Evolutionary conservation across 2,797 vertebrate species (phyloP).

Genomic region (Agapornis canus): DNA sequence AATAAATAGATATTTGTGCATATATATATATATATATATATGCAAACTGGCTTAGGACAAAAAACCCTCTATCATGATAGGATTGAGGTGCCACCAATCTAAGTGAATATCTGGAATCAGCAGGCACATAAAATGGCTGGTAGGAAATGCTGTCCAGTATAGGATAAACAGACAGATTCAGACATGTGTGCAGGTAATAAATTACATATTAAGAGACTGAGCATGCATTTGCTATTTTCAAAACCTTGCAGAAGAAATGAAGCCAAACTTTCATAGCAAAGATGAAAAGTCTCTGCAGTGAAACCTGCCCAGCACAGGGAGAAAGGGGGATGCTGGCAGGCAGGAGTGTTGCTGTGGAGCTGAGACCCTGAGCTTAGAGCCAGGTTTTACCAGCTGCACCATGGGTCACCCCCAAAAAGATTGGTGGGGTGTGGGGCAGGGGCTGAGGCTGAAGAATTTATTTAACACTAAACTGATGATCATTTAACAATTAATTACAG

Average conservation of each 20-base stretch:
- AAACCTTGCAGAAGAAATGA: neutral
- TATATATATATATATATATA: neutral
- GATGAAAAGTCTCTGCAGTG: neutral
- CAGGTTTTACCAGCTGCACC: neutral
- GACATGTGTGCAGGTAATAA: neutral
- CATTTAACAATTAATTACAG: conserved; percentile 23
- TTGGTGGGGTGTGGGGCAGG: neutral
- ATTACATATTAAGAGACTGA: rapidly evolving
- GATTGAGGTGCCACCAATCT: neutral
- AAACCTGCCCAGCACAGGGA: neutral
- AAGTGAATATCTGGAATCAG: neutral
- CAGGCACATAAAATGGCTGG: neutral
- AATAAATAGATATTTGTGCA: neutral
- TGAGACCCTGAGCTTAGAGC: neutral
- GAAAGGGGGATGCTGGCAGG: neutral
- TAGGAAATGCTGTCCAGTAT: neutral
- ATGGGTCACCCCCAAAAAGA: neutral
- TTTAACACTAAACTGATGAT: neutral
- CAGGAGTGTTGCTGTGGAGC: neutral
- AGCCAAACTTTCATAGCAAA: neutral
- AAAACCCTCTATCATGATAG: neutral
- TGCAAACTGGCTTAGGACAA: neutral
- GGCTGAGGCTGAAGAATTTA: neutral
- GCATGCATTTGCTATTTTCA: neutral
- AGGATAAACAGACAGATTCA: neutral